These are phyloP conservation scores for Sphaerophoria rueppellii DNA, from an alignment of 2,888 invertebrate genomes.

Conservation along the genomic window DNA sequence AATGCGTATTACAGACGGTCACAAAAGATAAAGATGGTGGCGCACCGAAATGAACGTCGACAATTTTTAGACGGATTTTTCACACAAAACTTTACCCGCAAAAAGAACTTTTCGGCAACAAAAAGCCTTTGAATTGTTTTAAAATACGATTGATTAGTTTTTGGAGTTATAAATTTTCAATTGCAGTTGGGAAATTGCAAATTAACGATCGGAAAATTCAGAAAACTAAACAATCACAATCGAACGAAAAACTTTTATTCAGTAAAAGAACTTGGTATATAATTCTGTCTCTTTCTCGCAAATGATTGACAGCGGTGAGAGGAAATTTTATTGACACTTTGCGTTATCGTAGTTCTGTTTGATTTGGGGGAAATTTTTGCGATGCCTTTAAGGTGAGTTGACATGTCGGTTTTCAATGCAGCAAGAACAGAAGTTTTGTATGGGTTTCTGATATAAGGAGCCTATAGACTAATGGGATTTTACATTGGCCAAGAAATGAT, in stretches of 20 bases:
- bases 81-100: conserved; percentile 10
- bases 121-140: conserved; percentile 17
- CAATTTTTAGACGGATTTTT: not conserved
- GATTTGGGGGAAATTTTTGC: not conserved
- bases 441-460: no score
- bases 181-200: conserved; percentile 65
- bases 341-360: not conserved
- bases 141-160: conserved; percentile 12
- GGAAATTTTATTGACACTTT: conserved; percentile 53
- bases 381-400: not conserved
- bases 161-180: conserved; percentile 15
- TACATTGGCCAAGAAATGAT: no score
- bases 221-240: conserved; percentile 72
- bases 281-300: conserved; percentile 40
- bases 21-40: conserved; percentile 63
- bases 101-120: conserved; percentile 9
- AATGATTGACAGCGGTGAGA: conserved; percentile 56
- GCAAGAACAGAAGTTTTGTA: no score
- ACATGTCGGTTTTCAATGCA: not conserved
- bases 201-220: conserved; percentile 55
- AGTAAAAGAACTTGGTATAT: conserved; percentile 13
- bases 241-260: conserved; percentile 53
- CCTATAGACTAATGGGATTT: no score
- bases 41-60: conserved; percentile 54
- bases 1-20: conserved; percentile 62